Conservation (phyloP, 2,113 vertebrate species). For the Pitta sordida region DNA sequence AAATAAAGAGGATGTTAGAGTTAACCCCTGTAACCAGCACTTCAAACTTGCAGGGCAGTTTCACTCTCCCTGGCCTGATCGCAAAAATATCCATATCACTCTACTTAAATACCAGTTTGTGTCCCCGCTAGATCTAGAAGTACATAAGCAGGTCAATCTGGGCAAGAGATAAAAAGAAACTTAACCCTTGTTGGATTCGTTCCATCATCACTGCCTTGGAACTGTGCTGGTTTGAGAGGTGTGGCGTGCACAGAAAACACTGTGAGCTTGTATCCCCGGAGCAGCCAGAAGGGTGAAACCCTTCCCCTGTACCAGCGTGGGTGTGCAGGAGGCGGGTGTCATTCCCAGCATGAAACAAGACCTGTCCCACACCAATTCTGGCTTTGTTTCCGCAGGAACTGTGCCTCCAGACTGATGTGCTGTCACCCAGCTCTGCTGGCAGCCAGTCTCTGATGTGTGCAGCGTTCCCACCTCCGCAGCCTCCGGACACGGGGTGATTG, state of each 20-base stretch:
- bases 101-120: not conserved
- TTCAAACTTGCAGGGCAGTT: not conserved
- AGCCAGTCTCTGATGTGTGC: not conserved
- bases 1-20: not conserved
- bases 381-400: not conserved
- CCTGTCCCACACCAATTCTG: not conserved
- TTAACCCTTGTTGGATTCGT: not conserved
- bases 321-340: not conserved
- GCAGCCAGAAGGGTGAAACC: not conserved
- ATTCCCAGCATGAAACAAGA: not conserved
- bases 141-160: not conserved
- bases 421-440: not conserved
- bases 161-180: not conserved
- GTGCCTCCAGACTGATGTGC: not conserved
- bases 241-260: not conserved
- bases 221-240: not conserved
- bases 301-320: not conserved
- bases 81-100: fast-evolving
- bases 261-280: not conserved
- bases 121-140: not conserved
- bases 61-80: not conserved
- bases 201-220: not conserved
- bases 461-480: not conserved
- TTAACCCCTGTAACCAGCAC: not conserved
- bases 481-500: not conserved